Percentiles rank a stretch among this genome's conserved stretches.
phyloP scores from a whole-genome alignment of 2,888 invertebrate genomes.

The Podabrus alpinus region DNA sequence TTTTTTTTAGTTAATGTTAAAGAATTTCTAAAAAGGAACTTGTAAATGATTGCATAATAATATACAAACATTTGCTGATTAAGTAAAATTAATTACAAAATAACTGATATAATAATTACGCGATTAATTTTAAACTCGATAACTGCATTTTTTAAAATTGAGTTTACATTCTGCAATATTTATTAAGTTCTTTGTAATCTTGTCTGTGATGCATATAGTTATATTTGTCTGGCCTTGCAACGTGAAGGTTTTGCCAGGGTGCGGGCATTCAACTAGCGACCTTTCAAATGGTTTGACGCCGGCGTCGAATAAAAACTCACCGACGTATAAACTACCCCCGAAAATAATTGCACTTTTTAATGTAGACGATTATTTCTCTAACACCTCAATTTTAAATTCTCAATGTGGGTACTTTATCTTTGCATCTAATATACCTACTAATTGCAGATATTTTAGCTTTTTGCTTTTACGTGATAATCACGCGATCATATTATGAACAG shows the following conservation, averaged over 20 bases:
- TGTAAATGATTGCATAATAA: background rate
- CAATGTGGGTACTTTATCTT: background rate
- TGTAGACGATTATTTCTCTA: background rate
- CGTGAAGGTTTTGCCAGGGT: slow-evolving; percentile 48
- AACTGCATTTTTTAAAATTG: background rate
- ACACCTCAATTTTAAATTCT: background rate
- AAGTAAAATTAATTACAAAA: background rate
- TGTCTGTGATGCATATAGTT: slow-evolving; percentile 37
- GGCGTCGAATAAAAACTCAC: slow-evolving; percentile 17
- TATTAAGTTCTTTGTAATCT: slow-evolving; percentile 24
- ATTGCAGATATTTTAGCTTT: background rate
- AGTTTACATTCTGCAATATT: slow-evolving; percentile 21
- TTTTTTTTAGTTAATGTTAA: background rate
- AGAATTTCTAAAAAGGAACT: background rate
- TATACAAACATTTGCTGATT: background rate
- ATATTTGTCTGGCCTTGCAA: slow-evolving; percentile 50
- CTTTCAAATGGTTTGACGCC: slow-evolving; percentile 29
- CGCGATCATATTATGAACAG: background rate
- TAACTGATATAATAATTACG: background rate
- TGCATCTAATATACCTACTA: background rate
- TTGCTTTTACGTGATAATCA: background rate
- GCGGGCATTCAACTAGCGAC: slow-evolving; percentile 34
- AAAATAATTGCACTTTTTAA: background rate
- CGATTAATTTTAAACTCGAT: background rate
- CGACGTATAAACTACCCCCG: slow-evolving; percentile 5